Evolutionary conservation across 2,888 invertebrate genomes (phyloP).

Genomic region (Melinaea menophilus): DNA sequence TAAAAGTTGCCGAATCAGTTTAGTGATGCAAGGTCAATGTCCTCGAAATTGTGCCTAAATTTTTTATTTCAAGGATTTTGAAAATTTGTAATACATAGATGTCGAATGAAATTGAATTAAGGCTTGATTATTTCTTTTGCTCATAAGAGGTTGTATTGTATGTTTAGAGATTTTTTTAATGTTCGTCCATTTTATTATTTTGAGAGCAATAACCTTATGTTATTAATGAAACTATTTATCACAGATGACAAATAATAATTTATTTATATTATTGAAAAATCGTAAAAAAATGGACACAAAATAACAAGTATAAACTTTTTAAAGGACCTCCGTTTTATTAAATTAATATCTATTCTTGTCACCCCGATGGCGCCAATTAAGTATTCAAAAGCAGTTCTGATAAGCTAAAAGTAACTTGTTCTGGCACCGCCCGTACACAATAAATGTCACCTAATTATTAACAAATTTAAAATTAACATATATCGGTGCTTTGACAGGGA

Average conservation of each 20-base stretch:
- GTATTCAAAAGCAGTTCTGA: slow-evolving; percentile 21
- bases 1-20: slow-evolving; percentile 45
- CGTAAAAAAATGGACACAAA: too few species aligned
- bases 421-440: slow-evolving; percentile 15
- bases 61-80: slow-evolving; percentile 24
- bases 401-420: slow-evolving; percentile 26
- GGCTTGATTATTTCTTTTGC: slow-evolving; percentile 54
- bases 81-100: slow-evolving; percentile 7
- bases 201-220: slow-evolving; percentile 22
- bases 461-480: not conserved
- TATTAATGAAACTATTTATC: not conserved
- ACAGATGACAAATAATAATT: too few species aligned
- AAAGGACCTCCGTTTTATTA: not conserved
- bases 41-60: slow-evolving; percentile 64
- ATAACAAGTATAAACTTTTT: too few species aligned
- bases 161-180: slow-evolving; percentile 26
- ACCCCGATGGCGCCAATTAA: slow-evolving; percentile 5
- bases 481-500: too few species aligned
- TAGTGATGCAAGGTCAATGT: slow-evolving; percentile 49
- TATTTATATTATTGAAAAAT: too few species aligned
- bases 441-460: slow-evolving; percentile 1
- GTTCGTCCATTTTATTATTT: slow-evolving; percentile 20
- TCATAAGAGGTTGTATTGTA: slow-evolving; percentile 67
- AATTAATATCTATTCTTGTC: not conserved
- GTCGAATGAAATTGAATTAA: slow-evolving; percentile 27